A percentile compares a stretch with the other conserved stretches of the same genome.
Evolutionary conservation across 2,113 vertebrate species (phyloP).

Genomic region (Seriola rivoliana): DNA sequence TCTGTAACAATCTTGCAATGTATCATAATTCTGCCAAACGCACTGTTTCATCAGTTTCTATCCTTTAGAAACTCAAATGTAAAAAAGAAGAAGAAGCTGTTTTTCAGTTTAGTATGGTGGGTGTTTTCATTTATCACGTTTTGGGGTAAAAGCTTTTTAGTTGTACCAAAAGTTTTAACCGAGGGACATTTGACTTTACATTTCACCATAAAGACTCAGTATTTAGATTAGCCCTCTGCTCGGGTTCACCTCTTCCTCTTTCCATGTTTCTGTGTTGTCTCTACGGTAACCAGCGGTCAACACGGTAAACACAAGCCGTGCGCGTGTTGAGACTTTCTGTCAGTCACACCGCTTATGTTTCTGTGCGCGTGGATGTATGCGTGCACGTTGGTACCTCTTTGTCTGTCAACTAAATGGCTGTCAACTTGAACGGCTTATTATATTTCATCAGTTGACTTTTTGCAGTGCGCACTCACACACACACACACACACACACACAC

Average conservation of each 20-base stretch:
- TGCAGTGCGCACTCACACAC: slow-evolving; percentile 1
- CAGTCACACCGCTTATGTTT: slow-evolving; percentile 47
- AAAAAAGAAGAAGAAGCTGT: background rate
- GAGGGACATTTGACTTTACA: background rate
- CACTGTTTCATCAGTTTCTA: too few relatives aligned
- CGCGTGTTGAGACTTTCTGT: slow-evolving; percentile 43
- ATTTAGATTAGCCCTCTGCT: background rate
- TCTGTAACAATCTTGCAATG: too few relatives aligned
- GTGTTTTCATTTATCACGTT: background rate
- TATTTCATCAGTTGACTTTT: slow-evolving; percentile 39
- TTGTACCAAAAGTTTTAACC: background rate
- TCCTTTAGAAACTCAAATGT: background rate
- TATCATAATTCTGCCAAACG: too few relatives aligned
- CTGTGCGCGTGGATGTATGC: background rate
- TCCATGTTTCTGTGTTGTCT: slow-evolving; percentile 19
- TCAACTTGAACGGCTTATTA: slow-evolving; percentile 34
- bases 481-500: slow-evolving; percentile 11
- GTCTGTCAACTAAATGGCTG: slow-evolving; percentile 32
- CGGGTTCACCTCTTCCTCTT: slow-evolving; percentile 26
- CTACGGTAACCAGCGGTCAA: slow-evolving; percentile 49
- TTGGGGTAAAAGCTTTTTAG: background rate
- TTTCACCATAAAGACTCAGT: background rate
- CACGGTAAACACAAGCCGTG: slow-evolving; percentile 30
- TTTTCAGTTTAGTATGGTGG: background rate
- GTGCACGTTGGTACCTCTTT: slow-evolving; percentile 14